phyloP scores from a whole-genome alignment of 1,140 invertebrate genomes.

The Oscheius sp. region DNA sequence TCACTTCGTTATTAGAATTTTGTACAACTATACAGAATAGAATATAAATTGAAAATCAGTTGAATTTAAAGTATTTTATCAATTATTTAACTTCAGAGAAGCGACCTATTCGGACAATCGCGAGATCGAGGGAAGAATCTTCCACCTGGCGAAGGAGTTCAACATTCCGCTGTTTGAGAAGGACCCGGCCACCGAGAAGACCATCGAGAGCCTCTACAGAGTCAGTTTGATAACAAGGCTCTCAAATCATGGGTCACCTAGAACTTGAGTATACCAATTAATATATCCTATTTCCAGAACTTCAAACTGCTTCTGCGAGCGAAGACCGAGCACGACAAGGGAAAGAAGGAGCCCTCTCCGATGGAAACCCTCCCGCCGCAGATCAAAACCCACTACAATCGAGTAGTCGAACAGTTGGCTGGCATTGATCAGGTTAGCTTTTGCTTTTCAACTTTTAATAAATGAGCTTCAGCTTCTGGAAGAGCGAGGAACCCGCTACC shows the following conservation, averaged over 20 bases:
- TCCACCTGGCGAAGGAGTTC: constrained; percentile 60
- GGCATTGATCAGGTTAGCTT: constrained; percentile 44
- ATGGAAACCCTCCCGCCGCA: constrained; percentile 52
- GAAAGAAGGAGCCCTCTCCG: constrained; percentile 49
- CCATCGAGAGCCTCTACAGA: constrained; percentile 64
- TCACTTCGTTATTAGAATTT: not conserved
- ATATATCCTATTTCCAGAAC: constrained; percentile 52
- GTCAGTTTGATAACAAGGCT: constrained; percentile 44
- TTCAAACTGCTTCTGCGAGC: constrained; percentile 62
- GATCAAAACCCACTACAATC: constrained; percentile 51
- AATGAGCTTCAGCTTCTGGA: constrained; percentile 46
- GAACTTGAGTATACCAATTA: no score
- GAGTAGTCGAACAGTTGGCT: constrained; percentile 57
- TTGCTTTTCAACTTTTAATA: constrained; percentile 41
- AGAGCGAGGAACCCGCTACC: constrained; percentile 74
- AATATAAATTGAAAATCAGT: no score
- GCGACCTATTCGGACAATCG: constrained; percentile 58
- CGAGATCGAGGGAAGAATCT: constrained; percentile 59
- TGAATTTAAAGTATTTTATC: no score
- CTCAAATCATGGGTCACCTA: no score
- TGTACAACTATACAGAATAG: not conserved
- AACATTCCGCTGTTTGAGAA: constrained; percentile 59
- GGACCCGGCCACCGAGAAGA: constrained; percentile 59
- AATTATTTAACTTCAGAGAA: no score
- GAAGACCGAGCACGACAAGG: constrained; percentile 56